These are phyloP conservation scores for Sarcophaga rosellei DNA, from an alignment of 2,888 invertebrate genomes.

Conservation along the genomic window DNA sequence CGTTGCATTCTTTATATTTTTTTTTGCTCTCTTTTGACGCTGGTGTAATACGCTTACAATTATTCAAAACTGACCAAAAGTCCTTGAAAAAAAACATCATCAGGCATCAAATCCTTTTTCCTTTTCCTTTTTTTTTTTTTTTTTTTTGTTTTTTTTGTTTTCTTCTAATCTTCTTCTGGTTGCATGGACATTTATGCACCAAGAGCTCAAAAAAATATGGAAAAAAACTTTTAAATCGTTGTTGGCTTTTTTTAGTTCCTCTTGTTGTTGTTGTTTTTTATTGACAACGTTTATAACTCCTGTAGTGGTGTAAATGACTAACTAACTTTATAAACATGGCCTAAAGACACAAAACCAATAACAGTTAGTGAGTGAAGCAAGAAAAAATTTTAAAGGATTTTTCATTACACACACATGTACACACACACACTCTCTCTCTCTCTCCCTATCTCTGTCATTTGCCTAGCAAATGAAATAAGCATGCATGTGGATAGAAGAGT, in stretches of 20 bases:
- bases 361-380: conserved; percentile 26
- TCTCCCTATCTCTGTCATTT: too few species aligned
- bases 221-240: neutral
- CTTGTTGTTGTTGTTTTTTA: neutral
- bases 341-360: conserved; percentile 61
- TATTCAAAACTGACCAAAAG: conserved; percentile 66
- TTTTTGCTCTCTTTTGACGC: neutral
- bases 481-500: conserved; percentile 13
- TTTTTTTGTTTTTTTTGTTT: neutral
- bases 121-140: conserved; percentile 6
- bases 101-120: conserved; percentile 56
- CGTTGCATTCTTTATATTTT: neutral
- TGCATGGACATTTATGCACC: conserved; percentile 52
- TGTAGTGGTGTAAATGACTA: conserved; percentile 64
- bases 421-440: too few species aligned
- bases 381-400: conserved; percentile 40
- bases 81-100: conserved; percentile 53
- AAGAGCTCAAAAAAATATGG: neutral
- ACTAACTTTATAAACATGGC: conserved; percentile 64
- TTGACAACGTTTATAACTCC: conserved; percentile 29
- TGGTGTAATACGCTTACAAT: conserved; percentile 33
- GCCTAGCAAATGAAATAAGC: conserved; percentile 33
- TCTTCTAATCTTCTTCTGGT: neutral
- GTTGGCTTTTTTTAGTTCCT: conserved; percentile 40
- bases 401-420: neutral